Percentiles rank a stretch among this genome's conserved stretches.
phyloP scores from a whole-genome alignment of 2,888 invertebrate genomes.

The Polyommatus icarus region DNA sequence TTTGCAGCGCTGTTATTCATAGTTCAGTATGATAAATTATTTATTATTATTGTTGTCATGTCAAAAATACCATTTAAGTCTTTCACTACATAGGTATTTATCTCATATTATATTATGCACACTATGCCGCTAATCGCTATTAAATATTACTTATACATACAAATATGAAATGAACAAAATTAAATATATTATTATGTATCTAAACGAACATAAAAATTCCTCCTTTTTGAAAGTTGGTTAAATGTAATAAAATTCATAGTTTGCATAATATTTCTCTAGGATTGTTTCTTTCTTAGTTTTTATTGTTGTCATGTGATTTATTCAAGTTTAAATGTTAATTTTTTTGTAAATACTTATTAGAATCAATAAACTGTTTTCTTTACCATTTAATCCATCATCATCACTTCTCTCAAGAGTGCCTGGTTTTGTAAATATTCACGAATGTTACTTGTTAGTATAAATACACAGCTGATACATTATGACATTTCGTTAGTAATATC shows the following conservation, averaged over 20 bases:
- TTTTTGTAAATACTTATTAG: not conserved
- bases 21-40: not conserved
- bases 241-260: not conserved
- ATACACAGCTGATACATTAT: not conserved
- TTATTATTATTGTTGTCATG: not conserved
- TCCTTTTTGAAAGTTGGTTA: not conserved
- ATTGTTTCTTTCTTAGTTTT: not conserved
- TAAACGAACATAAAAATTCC: not conserved
- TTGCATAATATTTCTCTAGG: not conserved
- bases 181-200: not conserved
- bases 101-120: not conserved
- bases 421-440: not conserved
- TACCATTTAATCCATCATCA: not conserved
- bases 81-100: not conserved
- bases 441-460: not conserved
- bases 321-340: not conserved
- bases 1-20: not conserved
- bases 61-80: not conserved
- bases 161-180: not conserved
- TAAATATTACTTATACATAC: too few relatives aligned
- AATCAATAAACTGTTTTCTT: not conserved
- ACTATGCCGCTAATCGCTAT: not conserved
- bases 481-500: not conserved
- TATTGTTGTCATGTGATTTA: not conserved
- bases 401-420: not conserved